Conservation (phyloP, 2,113 vertebrate species). For the Cairina moschata region DNA sequence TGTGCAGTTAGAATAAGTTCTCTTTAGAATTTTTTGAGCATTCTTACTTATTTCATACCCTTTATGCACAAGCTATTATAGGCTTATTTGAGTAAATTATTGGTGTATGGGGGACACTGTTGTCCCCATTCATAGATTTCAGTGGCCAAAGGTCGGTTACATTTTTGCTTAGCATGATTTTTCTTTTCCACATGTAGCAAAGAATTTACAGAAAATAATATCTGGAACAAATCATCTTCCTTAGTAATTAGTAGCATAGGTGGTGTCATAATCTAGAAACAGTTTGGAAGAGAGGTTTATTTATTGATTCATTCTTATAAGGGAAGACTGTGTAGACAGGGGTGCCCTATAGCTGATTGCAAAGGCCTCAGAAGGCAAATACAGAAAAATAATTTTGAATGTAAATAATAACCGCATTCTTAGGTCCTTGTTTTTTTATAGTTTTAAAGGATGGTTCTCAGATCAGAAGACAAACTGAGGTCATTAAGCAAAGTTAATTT, state of each 20-base stretch:
- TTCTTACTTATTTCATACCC: neutral
- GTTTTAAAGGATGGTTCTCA: neutral
- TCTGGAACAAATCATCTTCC: neutral
- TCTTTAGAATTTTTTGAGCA: neutral
- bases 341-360: neutral
- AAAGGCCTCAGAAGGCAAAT: neutral
- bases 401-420: neutral
- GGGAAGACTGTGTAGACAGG: neutral
- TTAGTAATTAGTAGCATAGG: neutral
- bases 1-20: neutral
- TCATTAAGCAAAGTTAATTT: neutral
- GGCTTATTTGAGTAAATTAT: neutral
- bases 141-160: neutral
- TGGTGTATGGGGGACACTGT: neutral
- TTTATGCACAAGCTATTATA: neutral
- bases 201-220: neutral
- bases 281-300: neutral
- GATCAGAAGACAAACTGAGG: neutral
- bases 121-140: neutral
- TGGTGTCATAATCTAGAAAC: neutral
- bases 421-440: neutral
- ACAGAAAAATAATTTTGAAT: neutral
- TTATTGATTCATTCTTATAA: neutral
- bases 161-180: neutral
- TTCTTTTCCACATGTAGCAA: neutral